Conservation (phyloP, 2,113 vertebrate genomes). For the Misgurnus mizolepis region DNA sequence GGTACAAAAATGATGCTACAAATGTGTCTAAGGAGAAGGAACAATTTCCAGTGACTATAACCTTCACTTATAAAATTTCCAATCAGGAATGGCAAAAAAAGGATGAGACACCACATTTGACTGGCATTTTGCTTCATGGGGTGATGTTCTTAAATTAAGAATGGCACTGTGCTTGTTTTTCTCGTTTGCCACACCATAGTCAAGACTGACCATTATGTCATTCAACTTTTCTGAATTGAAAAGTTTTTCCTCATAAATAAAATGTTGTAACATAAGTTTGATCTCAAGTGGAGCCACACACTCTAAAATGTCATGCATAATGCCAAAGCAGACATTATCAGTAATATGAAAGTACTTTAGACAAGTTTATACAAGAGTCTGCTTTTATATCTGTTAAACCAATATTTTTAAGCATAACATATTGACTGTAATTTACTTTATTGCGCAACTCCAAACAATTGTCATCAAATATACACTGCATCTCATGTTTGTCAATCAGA, state of each 20-base stretch:
- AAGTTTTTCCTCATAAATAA: background rate
- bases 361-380: too few species aligned
- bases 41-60: conserved; percentile 1
- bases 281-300: background rate
- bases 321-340: too few species aligned
- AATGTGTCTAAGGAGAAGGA: conserved; percentile 12
- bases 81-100: background rate
- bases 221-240: background rate
- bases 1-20: conserved; percentile 19
- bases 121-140: background rate
- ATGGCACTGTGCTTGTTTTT: background rate
- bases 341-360: too few species aligned
- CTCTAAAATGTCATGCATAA: too few species aligned
- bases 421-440: too few species aligned
- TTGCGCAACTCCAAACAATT: too few species aligned
- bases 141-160: background rate
- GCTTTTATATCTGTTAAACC: too few species aligned
- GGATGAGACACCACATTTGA: background rate
- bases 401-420: too few species aligned
- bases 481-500: too few species aligned
- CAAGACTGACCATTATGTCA: background rate
- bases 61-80: background rate
- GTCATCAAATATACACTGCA: too few species aligned
- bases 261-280: background rate
- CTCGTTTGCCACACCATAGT: background rate